Base-by-base conservation (phyloP, 1,140 invertebrate genomes). In the Drosophila lowei region DNA sequence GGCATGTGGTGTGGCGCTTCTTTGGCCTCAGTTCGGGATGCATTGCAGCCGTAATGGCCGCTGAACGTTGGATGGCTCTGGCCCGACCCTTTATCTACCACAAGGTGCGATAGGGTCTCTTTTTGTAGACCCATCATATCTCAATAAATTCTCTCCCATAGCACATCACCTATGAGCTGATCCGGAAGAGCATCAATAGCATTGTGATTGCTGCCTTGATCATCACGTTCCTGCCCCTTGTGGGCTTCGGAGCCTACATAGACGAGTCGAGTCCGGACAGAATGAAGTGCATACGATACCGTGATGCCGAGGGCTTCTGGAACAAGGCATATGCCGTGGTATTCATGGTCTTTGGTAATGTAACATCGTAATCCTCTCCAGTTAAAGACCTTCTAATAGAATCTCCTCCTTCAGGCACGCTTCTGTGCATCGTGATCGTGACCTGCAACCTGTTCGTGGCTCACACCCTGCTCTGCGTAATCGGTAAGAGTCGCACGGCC, bases 11-110 rank as follows among this genome's bases (percentile, higher is more conserved):
- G 6, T 94, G 96, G 92, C 92, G 96, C 15, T 94, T 95, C 46
- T 97, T 97, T 91, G 96, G 96, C 6, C 93, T 97, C 2, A 96
- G 96, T 57, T 97, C 96, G 18, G 96, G 96, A 6, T 96, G 95
- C 91, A 96, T 97, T 44, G 96, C 96, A 13, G 94, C 96, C 77
- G 95, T 97, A 5, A 97, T 97, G 96, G 96, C 96, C 1, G 93
- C 95, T 15, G 96, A 97, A 91, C 92, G 96, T 60, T 97, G 96
- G 94, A 92, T 97, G 66, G 96, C 96, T 3, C 93, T 97, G 52
- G 96, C 96, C 0, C 94, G 95, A 70, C 96, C 96, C n/a, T 97
- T 97, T 88, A 93, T 96, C 58, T 97, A 97, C 91, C 96, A 97
- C 91, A 96, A 96, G 94, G 96, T 97, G 92, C 92, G 47, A 21